Conservation (phyloP, 2,888 invertebrate genomes). For the Drosophila putrida region DNA sequence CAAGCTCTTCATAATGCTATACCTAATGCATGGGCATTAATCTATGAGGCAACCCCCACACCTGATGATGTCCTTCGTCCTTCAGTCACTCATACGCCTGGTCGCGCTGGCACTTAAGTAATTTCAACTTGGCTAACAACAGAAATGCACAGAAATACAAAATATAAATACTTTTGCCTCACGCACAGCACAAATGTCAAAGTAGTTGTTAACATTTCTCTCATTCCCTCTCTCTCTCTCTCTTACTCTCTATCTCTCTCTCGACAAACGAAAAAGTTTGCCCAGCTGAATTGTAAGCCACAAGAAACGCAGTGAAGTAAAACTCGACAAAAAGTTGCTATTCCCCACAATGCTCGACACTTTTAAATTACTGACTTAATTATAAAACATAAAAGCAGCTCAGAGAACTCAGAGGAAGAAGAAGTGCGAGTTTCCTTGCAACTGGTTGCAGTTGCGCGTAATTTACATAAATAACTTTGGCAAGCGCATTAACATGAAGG, state of each 20-base stretch:
- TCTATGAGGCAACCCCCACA: slow-evolving; percentile 55
- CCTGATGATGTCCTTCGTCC: slow-evolving; percentile 42
- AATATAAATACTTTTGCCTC: slow-evolving; percentile 18
- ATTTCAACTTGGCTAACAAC: slow-evolving; percentile 69
- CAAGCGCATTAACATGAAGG: slow-evolving; percentile 71
- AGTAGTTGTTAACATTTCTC: slow-evolving; percentile 80
- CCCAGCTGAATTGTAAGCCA: slow-evolving; percentile 68
- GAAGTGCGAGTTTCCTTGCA: slow-evolving; percentile 22
- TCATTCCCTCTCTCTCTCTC: slow-evolving; percentile 14
- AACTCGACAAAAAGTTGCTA: slow-evolving; percentile 62
- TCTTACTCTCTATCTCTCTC: slow-evolving; percentile 12
- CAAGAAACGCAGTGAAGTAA: slow-evolving; percentile 66
- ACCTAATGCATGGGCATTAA: slow-evolving; percentile 69
- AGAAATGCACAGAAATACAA: slow-evolving; percentile 10
- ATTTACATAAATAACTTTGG: slow-evolving; percentile 76
- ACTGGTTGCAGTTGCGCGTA: slow-evolving; percentile 50
- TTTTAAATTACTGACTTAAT: slow-evolving; percentile 80
- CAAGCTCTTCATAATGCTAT: slow-evolving; percentile 56
- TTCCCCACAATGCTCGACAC: slow-evolving; percentile 62
- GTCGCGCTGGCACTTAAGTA: slow-evolving; percentile 72
- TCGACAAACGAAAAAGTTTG: slow-evolving; percentile 59
- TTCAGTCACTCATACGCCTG: slow-evolving; percentile 59
- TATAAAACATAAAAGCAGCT: slow-evolving; percentile 74
- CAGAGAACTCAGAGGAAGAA: background rate
- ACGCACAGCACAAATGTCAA: slow-evolving; percentile 70